Conservation (phyloP, 2,797 vertebrate species). For the Cyprinodon diabolis region DNA sequence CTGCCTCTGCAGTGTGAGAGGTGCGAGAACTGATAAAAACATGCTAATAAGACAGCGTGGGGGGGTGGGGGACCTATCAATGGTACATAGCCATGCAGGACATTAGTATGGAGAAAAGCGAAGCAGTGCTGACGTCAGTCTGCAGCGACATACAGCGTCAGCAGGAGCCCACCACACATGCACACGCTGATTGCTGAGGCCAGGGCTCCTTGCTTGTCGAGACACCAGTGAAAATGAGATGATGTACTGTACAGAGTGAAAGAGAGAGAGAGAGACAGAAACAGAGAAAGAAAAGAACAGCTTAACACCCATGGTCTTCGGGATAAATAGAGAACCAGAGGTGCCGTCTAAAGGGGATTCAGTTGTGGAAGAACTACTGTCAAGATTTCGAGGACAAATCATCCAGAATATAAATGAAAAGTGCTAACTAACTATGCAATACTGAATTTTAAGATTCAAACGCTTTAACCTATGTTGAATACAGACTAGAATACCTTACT, state of each 20-base stretch:
- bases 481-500: neutral
- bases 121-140: conserved; percentile 72
- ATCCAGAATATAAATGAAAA: too few species aligned
- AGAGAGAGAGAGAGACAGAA: conserved; percentile 18
- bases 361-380: conserved; percentile 33
- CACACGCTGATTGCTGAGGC: conserved; percentile 67
- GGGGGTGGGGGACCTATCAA: conserved; percentile 57
- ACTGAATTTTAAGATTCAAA: conserved; percentile 7
- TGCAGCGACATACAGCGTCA: conserved; percentile 67
- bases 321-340: conserved; percentile 30
- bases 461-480: neutral
- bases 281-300: conserved; percentile 5
- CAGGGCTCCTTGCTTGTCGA: conserved; percentile 49
- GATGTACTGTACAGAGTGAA: conserved; percentile 27
- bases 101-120: conserved; percentile 71
- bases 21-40: conserved; percentile 76
- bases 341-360: conserved; percentile 21
- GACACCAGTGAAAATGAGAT: conserved; percentile 50
- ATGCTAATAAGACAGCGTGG: conserved; percentile 66
- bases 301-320: conserved; percentile 24
- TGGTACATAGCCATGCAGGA: conserved; percentile 53
- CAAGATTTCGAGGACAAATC: conserved; percentile 14
- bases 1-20: conserved; percentile 60
- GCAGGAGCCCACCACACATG: conserved; percentile 61
- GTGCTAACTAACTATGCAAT: conserved; percentile 28